Evolutionary conservation across 2,113 vertebrate species (phyloP).

Genomic region (Otocyon megalotis): DNA sequence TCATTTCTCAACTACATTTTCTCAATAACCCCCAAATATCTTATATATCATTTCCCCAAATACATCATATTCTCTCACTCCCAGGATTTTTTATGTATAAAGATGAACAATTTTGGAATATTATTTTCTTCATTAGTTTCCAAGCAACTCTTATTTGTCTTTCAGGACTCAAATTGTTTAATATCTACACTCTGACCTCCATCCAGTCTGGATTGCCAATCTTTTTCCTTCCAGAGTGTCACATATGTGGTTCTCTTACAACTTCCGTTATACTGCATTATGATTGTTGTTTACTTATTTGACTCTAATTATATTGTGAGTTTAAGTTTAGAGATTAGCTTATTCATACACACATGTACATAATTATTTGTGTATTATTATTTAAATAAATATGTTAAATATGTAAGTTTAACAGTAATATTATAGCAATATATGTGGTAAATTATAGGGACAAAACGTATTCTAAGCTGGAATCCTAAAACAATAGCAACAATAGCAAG

Average conservation of each 20-base stretch:
- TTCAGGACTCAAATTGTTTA: neutral
- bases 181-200: neutral
- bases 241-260: neutral
- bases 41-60: neutral
- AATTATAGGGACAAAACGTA: constrained; percentile 20
- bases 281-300: neutral
- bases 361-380: neutral
- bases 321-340: neutral
- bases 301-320: neutral
- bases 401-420: neutral
- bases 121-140: neutral
- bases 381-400: neutral
- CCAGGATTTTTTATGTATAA: constrained; percentile 29
- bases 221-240: neutral
- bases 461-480: neutral
- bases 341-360: neutral
- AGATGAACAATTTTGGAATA: neutral
- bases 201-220: neutral
- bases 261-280: neutral
- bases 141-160: neutral
- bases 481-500: neutral
- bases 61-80: neutral
- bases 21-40: neutral
- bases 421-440: neutral
- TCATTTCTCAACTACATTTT: neutral